These are phyloP conservation scores for Amphiprion ocellaris DNA, from an alignment of 2,113 vertebrate species.

Conservation along the genomic window DNA sequence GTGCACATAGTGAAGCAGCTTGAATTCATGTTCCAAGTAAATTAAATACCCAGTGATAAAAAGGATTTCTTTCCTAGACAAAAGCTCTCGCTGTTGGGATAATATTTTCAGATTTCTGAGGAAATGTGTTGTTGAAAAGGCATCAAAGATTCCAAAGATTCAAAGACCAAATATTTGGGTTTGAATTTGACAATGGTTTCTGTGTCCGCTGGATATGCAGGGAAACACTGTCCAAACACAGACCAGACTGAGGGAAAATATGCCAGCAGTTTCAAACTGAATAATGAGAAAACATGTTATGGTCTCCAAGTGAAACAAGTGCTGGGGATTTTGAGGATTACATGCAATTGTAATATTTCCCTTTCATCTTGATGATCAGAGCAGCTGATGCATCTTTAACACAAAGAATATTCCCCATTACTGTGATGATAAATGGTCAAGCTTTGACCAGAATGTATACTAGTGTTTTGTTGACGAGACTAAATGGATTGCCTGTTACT, in stretches of 20 bases:
- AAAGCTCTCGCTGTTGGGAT: neutral
- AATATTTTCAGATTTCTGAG: constrained; percentile 7
- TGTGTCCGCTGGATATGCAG: neutral
- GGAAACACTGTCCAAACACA: constrained; percentile 11
- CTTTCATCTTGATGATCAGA: constrained; percentile 26
- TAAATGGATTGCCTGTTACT: neutral
- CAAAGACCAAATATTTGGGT: constrained; percentile 32
- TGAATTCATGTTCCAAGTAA: neutral
- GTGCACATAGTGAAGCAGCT: neutral
- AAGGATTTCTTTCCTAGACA: too few species aligned
- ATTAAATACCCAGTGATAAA: constrained; percentile 6
- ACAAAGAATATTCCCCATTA: neutral
- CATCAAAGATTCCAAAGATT: neutral
- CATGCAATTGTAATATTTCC: neutral
- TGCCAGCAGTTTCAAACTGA: constrained; percentile 10
- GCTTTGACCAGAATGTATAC: neutral
- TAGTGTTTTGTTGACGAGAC: neutral
- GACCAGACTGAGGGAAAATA: neutral
- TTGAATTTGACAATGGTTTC: constrained; percentile 8
- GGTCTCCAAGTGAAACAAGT: constrained; percentile 28
- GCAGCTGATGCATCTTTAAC: neutral
- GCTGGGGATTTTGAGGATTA: constrained; percentile 22
- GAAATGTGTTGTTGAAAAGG: constrained; percentile 3
- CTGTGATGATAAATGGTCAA: neutral
- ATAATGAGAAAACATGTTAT: constrained; percentile 2